Base-by-base conservation (phyloP, 2,113 vertebrate genomes). In the Cinclus mexicanus region DNA sequence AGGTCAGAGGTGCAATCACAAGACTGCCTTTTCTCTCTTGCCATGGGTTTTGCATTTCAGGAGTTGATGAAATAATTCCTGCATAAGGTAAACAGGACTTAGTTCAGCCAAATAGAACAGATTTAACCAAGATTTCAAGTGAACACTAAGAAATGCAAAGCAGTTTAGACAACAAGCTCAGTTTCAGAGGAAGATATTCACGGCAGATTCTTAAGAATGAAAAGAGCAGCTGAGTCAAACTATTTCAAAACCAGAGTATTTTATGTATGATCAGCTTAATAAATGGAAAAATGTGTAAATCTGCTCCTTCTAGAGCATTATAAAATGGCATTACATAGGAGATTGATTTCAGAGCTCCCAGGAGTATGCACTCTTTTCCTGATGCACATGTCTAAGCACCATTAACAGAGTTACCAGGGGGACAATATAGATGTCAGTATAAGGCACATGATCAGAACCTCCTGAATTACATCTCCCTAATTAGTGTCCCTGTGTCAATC, bases 261-360 rank as follows among this genome's bases (percentile, higher is more conserved):
- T 95, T 68, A 79, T 46, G 65, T 87, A 67, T 1, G 10, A 86
- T 68, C 79, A 93, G 47, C 52, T 88, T 92, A 95, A 95, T 86
- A 94, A 93, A 94, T 93, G 68, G 68, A 75, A 96, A 97, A 94
- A 93, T 83, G 55, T 94, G 64, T 88, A 96, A 95, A 94, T 90
- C 75, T 16, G 3, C 55, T 95, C 55, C 56, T 86, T 83, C 71
- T 77, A 77, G 57, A 92, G 60, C 76, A 64, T 77, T 90, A 91
- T 77, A 93, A 91, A 94, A 81, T 80, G 68, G 52, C 77, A 88
- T 95, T 88, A 94, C 56, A 55, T 47, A 64, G 90, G 42, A 97
- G 93, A 92, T 78, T 93, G 92, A 96, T 95, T 92, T 96, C 79
- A 90, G 85, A 88, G 82, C 68, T 96, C 93, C 60, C 90, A 74